A percentile compares a stretch with the other conserved stretches of the same genome.
phyloP scores from a whole-genome alignment of 1,140 invertebrate genomes.

The Bemisia tabaci region DNA sequence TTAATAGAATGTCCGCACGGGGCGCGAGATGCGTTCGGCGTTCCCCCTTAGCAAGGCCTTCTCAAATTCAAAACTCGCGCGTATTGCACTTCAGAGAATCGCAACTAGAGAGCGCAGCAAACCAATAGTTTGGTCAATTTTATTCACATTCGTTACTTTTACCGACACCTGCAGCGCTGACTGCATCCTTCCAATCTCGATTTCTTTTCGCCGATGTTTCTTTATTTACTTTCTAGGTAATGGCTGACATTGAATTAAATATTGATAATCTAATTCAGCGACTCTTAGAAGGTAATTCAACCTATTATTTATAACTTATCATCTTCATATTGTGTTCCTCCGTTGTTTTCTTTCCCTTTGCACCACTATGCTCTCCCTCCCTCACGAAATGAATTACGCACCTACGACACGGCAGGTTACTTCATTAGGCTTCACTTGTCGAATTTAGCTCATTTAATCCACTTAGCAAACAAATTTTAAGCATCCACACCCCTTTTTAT shows the following conservation, averaged over 20 bases:
- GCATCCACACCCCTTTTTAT: background rate
- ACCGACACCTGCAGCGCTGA: background rate
- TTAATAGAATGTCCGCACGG: no score
- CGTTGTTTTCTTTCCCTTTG: background rate
- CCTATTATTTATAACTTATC: background rate
- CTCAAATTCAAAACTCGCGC: no score
- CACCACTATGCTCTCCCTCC: background rate
- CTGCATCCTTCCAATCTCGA: no score
- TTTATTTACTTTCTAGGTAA: constrained; percentile 4
- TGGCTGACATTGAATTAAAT: constrained; percentile 17
- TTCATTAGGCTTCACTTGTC: constrained; percentile 11
- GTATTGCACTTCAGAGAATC: no score
- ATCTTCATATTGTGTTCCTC: background rate
- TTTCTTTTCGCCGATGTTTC: background rate
- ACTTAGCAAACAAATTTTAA: background rate
- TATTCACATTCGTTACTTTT: no score
- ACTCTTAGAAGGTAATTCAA: constrained; percentile 16
- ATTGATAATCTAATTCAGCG: constrained; percentile 17
- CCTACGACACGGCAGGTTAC: constrained; percentile 7
- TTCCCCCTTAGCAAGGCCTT: no score
- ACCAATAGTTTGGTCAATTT: no score
- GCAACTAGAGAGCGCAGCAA: no score
- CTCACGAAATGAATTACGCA: background rate
- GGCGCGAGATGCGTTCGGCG: no score
- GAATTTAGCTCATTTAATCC: background rate